Evolutionary conservation across 2,113 vertebrate species (phyloP).

Genomic region (Saccopteryx leptura): DNA sequence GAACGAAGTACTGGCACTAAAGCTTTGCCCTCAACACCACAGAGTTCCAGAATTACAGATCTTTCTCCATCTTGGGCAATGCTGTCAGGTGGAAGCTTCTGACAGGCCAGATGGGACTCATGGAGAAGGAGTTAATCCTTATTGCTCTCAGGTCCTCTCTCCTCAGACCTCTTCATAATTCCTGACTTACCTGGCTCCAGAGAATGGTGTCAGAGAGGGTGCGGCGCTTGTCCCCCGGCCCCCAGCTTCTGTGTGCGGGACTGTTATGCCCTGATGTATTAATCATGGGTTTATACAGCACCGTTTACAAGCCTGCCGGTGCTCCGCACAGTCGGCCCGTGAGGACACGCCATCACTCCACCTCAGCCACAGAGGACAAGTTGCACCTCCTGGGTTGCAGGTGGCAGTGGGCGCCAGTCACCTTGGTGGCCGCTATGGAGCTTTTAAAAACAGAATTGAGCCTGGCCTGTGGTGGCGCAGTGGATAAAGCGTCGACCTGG

Average conservation of each 20-base stretch:
- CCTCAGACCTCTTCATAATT: slow-evolving; percentile 11
- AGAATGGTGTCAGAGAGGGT: slow-evolving; percentile 72
- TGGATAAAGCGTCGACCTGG: too few relatives aligned
- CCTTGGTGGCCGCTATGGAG: slow-evolving; percentile 66
- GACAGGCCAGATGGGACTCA: neutral
- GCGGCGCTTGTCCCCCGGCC: slow-evolving; percentile 69
- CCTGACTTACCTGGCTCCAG: slow-evolving; percentile 3
- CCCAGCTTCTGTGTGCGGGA: slow-evolving; percentile 65
- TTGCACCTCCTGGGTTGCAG: slow-evolving; percentile 31
- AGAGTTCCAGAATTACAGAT: slow-evolving; percentile 4
- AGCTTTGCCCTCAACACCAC: neutral
- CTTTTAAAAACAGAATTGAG: slow-evolving; percentile 18
- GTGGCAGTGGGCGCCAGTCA: slow-evolving; percentile 80
- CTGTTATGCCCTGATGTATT: slow-evolving; percentile 85
- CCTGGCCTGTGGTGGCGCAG: too few relatives aligned
- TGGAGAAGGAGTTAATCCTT: neutral
- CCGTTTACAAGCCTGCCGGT: slow-evolving; percentile 83
- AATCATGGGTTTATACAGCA: slow-evolving; percentile 89
- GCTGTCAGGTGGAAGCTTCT: neutral
- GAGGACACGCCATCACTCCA: slow-evolving; percentile 63
- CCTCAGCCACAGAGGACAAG: slow-evolving; percentile 65
- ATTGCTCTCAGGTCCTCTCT: neutral
- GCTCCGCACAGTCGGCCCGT: slow-evolving; percentile 62
- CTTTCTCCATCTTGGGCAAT: neutral
- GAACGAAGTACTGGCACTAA: neutral